Base-by-base conservation (phyloP, 2,113 vertebrate genomes). In the Meriones unguiculatus region DNA sequence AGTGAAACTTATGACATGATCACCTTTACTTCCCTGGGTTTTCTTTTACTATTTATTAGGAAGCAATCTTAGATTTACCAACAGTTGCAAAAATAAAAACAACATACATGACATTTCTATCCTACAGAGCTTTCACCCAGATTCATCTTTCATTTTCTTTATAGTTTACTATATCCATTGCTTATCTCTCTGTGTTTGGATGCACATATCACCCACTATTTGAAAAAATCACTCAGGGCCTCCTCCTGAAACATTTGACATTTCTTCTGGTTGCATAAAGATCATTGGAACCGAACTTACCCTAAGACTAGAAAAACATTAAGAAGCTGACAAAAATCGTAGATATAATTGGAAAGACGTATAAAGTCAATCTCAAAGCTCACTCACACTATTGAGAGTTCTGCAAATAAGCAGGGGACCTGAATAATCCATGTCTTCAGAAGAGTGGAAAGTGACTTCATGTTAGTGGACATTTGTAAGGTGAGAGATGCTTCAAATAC, bases 331-430 rank as follows among this genome's bases (percentile, higher is more conserved):
- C 80, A 86, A 94, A 57, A 91, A 89, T 91, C 22, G 85, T 84
- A 95, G 69, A 80, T 50, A 10, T 20, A 25, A 72, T 90, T 87
- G n/a, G 30, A 95, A 82, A 89, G 20, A 96, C 78, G 76, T 52
- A 80, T 2, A 80, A 94, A 91, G 41, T 69, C 7, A 1, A 20
- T 69, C 50, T 72, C 22, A 82, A 70, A 86, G 46, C 41, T 69
- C 69, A 50, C n/a, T 46, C 87, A 70, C 20, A 22, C 4, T 87
- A 41, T 41, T 7, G 50, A 76, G 28, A 24, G 24, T 10, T 14
- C 25, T 41, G 35, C 38, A 87, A 73, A 32, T 35, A 81, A 54
- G 73, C 54, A 87, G 62, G 57, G 15, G 67, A 25, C 17, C 14
- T 24, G n/a, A 28, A 54, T 24, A 52, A 24, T 18, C 70, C 10